Percentiles rank a stretch among this genome's conserved stretches.
Conservation (phyloP, 2,797 vertebrate genomes). For the Graptemys geographica region DNA sequence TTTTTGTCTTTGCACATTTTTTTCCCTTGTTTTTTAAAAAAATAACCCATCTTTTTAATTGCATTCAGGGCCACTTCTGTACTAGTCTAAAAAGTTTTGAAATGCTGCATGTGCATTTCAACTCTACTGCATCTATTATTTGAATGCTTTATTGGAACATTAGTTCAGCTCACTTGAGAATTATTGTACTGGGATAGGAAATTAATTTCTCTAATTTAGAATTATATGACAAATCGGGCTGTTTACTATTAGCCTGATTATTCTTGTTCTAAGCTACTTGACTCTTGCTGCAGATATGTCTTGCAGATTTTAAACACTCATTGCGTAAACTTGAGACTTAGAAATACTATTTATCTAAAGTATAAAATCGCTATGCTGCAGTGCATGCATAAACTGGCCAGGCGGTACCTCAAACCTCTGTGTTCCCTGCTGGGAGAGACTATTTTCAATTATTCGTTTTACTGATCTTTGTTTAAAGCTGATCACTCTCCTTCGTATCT, state of each 20-base stretch:
- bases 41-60: background rate
- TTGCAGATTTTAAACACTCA: background rate
- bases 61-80: background rate
- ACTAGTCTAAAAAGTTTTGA: conserved; percentile 14
- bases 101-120: conserved; percentile 2
- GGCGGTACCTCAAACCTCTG: no score
- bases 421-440: background rate
- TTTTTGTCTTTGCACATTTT: background rate
- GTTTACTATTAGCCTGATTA: background rate
- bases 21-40: background rate
- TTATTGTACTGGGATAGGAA: background rate
- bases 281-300: background rate
- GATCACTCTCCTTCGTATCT: background rate
- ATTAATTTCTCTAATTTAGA: background rate
- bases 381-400: no score
- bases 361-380: no score
- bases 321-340: background rate
- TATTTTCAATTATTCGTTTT: conserved; percentile 29
- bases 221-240: background rate
- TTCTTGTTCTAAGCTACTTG: conserved; percentile 35
- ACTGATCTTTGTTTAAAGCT: conserved; percentile 3
- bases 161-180: conserved; percentile 31
- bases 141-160: conserved; percentile 36
- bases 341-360: no score
- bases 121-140: background rate